Evolutionary conservation across 2,797 vertebrate species (phyloP), one percentile per base, ranked within the genome.

Genomic region (Numenius phaeopus): DNA sequence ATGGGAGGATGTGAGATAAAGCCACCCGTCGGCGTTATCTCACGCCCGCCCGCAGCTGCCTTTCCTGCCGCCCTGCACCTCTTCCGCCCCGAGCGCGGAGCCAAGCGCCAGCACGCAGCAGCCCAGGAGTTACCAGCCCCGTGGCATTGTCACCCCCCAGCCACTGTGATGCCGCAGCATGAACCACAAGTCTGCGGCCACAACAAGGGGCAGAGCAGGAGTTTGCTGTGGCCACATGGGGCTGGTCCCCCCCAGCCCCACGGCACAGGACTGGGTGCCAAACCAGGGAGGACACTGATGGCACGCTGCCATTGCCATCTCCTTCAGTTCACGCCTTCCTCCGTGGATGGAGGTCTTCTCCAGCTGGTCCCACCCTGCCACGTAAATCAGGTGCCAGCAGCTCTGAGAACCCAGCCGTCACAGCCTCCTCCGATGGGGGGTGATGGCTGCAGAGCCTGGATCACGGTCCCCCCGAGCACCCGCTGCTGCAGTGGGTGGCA

Each of bases 1-100:
- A 82, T n/a, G 21, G 93, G 97, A 97, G 97, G 96, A 97, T 97
- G 87, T 97, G 96, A 96, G 96, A 97, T 97, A 97, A 97, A 82
- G 88, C 69, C 11, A 5, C 93, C 82, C 76, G 16, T 58, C 6
- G 3, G 42, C 22, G 47, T 97, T 97, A 97, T 97, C 97, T 96
- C 30, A 4, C 40, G 24, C 94, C 85, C 14, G 71, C 93, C 91
- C 44, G 64, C 57, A 10, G 84, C 86, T 40, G 85, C 93, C 91
- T 96, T 97, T 97, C 96, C 97, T 96, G 97, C 24, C 4, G 69
- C 76, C 93, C 93, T 61, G 93, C 61, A 17, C 62, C 91, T 94
- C 96, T 95, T 91, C 97, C 97, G 87, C 73, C 87, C 29, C 34
- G 3, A 10, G 34, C 14, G 1, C 30, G 66, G 62, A 87, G 79